Conservation (phyloP, 2,113 vertebrate species). For the Mirza zaza region DNA sequence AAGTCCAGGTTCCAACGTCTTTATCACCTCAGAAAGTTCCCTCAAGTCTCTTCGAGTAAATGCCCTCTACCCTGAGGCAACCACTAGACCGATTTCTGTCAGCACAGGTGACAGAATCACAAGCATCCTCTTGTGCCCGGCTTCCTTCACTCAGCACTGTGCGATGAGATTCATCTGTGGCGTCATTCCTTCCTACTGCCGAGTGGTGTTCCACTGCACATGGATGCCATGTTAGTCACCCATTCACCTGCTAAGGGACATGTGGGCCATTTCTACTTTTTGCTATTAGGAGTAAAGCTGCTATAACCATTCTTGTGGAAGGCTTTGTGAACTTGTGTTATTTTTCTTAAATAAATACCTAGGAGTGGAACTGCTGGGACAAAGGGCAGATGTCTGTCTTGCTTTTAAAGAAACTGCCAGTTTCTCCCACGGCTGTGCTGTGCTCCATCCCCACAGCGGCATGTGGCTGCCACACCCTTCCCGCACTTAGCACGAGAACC, state of each 20-base stretch:
- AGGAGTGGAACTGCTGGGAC: neutral
- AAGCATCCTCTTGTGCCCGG: fast-evolving
- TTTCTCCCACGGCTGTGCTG: neutral
- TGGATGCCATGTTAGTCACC: fast-evolving
- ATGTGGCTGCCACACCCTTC: fast-evolving
- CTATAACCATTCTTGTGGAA: no score
- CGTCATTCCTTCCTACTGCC: fast-evolving
- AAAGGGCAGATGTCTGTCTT: fast-evolving
- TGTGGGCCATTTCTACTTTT: neutral
- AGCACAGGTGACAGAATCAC: neutral
- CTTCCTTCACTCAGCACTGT: fast-evolving
- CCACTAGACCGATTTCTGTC: neutral
- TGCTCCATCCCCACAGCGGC: neutral
- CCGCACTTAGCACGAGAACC: fast-evolving
- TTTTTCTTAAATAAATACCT: neutral
- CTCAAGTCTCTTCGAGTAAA: neutral
- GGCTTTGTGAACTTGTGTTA: neutral
- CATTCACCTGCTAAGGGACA: fast-evolving
- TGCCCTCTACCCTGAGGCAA: neutral
- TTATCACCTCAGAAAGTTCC: neutral
- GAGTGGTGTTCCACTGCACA: fast-evolving
- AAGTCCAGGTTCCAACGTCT: neutral
- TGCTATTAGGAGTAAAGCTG: neutral
- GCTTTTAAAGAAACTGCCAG: neutral
- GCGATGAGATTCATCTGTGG: fast-evolving